Evolutionary conservation across 1,140 invertebrate genomes (phyloP), one percentile per base, ranked within the genome.

Genomic region (Drosophila nigrodunni): DNA sequence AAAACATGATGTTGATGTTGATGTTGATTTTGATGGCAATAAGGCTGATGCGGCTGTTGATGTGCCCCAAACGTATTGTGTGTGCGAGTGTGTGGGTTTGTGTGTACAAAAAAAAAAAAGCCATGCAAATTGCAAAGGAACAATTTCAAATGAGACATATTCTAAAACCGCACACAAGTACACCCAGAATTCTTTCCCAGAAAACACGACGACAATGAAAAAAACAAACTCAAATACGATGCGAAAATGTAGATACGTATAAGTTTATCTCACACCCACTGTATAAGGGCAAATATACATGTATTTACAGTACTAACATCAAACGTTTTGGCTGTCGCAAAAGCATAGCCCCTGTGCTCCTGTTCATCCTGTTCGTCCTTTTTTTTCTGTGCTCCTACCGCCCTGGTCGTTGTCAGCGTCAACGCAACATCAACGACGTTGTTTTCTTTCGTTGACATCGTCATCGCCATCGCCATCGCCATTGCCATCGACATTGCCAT

Each of bases 141-240:
- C 77, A 87, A 83, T 88, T 83, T 80, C 70, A 87, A 89, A 87
- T 87, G 85, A 89, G 83, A 87, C 83, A 87, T 87, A 82, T 87
- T 83, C 82, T 88, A 82, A 82, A 80, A 83, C 77, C 83, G 49
- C 80, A 87, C 54, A 69, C 54, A 69, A 88, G 82, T 52, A 74
- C 44, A 43, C 55, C 37, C 71, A 69, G 76, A 66, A 55, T 35
- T 57, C 49, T 30, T 30, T 7, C 43, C 44, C 21, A 39, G 43
- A 46, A 44, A 49, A 41, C 4, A 57, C 55, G 11, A 10, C 9
- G 6, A 55, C 77, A 52, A 74, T 69, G 62, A 72, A 64, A 79
- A 66, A 76, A 66, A 74, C 77, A 87, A 83, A 77, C 76, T 80
- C 82, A 88, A 87, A 87, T 74, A 87, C 47, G 55, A 58, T 58